phyloP scores from a whole-genome alignment of 2,888 invertebrate species.

The Lamproptera curius region DNA sequence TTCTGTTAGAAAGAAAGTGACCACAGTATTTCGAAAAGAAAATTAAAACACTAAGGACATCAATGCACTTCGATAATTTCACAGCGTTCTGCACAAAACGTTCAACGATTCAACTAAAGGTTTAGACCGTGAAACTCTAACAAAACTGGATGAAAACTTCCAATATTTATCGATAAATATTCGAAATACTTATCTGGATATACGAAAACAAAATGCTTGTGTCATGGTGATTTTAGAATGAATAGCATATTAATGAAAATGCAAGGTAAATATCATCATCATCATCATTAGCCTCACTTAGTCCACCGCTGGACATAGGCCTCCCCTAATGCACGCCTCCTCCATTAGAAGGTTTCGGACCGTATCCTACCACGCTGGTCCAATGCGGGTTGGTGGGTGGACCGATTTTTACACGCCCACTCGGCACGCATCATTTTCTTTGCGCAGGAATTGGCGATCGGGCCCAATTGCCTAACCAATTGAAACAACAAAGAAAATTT shows the following conservation, averaged over 20 bases:
- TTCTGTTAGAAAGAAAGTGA: constrained; percentile 29
- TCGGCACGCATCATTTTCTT: no score
- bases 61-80: constrained; percentile 34
- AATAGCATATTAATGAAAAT: constrained; percentile 49
- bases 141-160: constrained; percentile 29
- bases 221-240: constrained; percentile 48
- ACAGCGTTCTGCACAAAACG: constrained; percentile 30
- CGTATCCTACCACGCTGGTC: no score
- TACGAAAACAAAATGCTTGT: constrained; percentile 29
- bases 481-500: no score
- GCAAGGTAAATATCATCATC: constrained; percentile 40
- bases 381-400: no score
- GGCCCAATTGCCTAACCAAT: no score
- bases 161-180: constrained; percentile 28
- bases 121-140: constrained; percentile 29
- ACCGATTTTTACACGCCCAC: no score
- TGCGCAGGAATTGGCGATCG: no score
- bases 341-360: no score
- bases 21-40: constrained; percentile 29
- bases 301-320: no score
- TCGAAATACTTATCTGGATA: constrained; percentile 28
- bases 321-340: no score
- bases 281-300: no score
- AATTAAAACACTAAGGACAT: constrained; percentile 29
- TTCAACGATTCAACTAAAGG: constrained; percentile 25